A percentile compares a stretch with the other conserved stretches of the same genome.
These are phyloP conservation scores for Catharus ustulatus DNA, from an alignment of 2,797 vertebrate genomes.

Conservation along the genomic window DNA sequence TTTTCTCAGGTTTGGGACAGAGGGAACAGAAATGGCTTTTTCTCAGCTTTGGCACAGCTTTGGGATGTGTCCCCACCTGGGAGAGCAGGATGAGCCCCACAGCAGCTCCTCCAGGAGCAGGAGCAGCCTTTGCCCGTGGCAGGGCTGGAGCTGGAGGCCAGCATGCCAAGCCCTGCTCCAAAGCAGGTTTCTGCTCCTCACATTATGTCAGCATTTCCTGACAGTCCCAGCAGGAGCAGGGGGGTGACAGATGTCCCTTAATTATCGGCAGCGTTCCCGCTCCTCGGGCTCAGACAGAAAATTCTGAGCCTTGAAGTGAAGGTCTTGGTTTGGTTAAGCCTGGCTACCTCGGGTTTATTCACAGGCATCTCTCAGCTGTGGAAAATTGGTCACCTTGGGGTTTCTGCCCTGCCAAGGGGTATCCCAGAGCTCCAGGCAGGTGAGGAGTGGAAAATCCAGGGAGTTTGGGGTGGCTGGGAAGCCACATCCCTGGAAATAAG, in stretches of 20 bases:
- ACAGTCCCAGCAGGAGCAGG: slow-evolving; percentile 33
- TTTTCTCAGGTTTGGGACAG: too few species aligned
- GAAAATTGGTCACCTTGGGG: neutral
- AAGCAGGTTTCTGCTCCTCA: slow-evolving; percentile 34
- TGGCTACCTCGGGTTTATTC: neutral
- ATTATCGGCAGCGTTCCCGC: neutral
- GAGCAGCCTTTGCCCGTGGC: neutral
- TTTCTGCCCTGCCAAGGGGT: neutral
- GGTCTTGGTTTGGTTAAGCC: neutral
- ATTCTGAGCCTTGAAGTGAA: neutral
- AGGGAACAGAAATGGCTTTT: neutral
- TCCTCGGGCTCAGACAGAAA: neutral
- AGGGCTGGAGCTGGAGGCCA: neutral
- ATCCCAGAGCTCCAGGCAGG: neutral
- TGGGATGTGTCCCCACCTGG: rapidly evolving
- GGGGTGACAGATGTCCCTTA: slow-evolving; percentile 62
- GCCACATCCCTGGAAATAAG: neutral
- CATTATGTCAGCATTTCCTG: slow-evolving; percentile 62
- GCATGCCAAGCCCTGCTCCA: neutral
- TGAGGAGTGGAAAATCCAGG: rapidly evolving
- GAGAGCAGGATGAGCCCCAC: neutral
- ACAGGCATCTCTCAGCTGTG: neutral
- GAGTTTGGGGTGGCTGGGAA: neutral
- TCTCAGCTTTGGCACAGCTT: neutral
- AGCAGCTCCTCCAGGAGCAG: neutral